These are phyloP conservation scores for Tinamus major DNA, from an alignment of 2,797 vertebrate genomes.

Conservation along the genomic window DNA sequence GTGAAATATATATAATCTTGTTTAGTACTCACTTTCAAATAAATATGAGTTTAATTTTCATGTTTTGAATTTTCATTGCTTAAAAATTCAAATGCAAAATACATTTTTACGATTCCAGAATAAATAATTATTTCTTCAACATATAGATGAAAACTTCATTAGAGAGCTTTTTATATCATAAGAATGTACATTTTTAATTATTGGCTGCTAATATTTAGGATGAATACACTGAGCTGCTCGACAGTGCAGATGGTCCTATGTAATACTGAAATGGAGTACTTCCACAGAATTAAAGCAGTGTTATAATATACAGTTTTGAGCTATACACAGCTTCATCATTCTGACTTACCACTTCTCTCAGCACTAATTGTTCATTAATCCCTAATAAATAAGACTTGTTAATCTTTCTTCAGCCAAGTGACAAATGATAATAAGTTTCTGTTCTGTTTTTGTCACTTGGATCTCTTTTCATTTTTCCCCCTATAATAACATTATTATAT, in stretches of 20 bases:
- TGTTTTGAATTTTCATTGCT: neutral
- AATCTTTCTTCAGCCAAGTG: neutral
- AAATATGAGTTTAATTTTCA: neutral
- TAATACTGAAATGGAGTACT: neutral
- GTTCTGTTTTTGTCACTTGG: neutral
- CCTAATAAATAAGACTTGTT: neutral
- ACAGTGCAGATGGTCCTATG: neutral
- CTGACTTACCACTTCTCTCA: neutral
- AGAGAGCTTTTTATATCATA: neutral
- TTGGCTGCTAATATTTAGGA: neutral
- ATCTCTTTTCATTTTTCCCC: neutral
- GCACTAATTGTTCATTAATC: neutral
- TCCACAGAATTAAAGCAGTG: neutral
- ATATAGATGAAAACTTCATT: neutral
- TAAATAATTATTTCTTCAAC: neutral
- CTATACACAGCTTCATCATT: neutral
- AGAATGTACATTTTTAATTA: neutral
- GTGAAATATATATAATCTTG: neutral
- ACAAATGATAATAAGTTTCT: neutral
- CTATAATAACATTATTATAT: neutral
- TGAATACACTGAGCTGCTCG: neutral
- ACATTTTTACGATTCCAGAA: neutral
- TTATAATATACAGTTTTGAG: neutral
- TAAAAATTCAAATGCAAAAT: neutral
- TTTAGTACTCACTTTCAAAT: conserved; percentile 21